Percentiles rank a stretch among this genome's conserved stretches.
Evolutionary conservation across 2,797 vertebrate genomes (phyloP).

Genomic region (Sebastes reedi): DNA sequence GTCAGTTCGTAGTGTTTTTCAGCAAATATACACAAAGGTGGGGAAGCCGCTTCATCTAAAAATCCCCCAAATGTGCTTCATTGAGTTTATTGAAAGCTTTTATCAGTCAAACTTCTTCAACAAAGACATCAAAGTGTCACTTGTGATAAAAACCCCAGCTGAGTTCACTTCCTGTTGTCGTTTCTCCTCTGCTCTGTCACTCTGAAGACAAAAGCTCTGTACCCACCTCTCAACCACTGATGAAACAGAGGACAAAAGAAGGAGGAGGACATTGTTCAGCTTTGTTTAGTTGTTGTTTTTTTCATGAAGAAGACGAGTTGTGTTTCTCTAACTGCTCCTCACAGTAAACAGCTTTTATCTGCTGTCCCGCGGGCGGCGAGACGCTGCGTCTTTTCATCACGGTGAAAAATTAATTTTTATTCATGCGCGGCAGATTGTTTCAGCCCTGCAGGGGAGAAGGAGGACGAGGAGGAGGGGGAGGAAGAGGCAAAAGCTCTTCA

Average conservation of each 20-base stretch:
- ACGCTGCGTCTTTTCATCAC: constrained; percentile 14
- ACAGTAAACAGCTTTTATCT: constrained; percentile 31
- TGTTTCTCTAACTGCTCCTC: background rate
- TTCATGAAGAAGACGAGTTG: background rate
- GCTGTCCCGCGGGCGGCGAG: background rate
- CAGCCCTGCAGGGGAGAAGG: background rate
- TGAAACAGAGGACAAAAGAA: background rate
- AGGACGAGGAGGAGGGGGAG: background rate
- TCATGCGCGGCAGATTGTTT: constrained; percentile 20
- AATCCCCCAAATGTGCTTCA: background rate
- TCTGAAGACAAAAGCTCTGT: background rate
- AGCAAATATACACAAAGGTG: background rate
- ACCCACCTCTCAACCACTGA: background rate
- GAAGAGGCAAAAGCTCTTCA: background rate
- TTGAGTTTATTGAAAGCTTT: background rate
- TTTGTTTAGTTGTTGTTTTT: background rate
- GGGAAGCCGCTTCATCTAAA: background rate
- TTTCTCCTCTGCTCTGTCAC: background rate
- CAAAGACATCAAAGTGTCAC: background rate
- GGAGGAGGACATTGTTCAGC: background rate
- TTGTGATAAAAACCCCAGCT: background rate
- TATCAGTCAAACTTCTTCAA: background rate
- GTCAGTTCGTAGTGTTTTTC: background rate
- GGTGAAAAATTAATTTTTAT: constrained; percentile 9
- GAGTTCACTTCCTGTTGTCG: constrained; percentile 1